Evolutionary conservation across 2,888 invertebrate species (phyloP).

Genomic region (Apomyelois bistriatella): DNA sequence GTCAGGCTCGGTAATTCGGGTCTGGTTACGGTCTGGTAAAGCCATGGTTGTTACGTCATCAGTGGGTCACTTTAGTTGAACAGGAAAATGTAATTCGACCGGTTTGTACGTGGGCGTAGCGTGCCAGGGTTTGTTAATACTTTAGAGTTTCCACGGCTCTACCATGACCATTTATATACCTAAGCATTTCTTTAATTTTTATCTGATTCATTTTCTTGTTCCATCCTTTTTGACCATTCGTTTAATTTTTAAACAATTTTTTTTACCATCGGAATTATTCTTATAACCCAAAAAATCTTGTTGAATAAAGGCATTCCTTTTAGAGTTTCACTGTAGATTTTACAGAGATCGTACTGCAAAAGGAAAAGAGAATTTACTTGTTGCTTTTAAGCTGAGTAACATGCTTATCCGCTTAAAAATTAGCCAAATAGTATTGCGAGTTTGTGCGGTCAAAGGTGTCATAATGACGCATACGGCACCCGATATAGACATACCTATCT

Average conservation of each 20-base stretch:
- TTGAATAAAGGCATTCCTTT: too few relatives aligned
- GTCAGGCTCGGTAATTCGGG: neutral
- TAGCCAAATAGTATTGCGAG: constrained; percentile 2
- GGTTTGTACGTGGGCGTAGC: neutral
- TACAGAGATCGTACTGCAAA: too few relatives aligned
- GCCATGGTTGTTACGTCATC: constrained; percentile 5
- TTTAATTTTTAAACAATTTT: too few relatives aligned
- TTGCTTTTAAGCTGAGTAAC: neutral
- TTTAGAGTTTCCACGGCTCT: neutral
- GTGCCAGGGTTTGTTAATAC: neutral
- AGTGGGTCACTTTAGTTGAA: neutral
- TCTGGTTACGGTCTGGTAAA: constrained; percentile 2
- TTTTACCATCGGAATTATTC: too few relatives aligned
- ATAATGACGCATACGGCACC: neutral
- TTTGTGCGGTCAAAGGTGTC: neutral
- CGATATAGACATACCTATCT: too few relatives aligned
- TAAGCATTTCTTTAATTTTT: too few relatives aligned
- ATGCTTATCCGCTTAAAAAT: neutral
- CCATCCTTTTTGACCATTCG: too few relatives aligned
- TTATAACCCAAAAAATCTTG: too few relatives aligned
- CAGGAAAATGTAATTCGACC: constrained; percentile 4
- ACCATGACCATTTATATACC: too few relatives aligned
- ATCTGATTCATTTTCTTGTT: too few relatives aligned
- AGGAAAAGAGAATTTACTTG: neutral
- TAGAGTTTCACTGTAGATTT: too few relatives aligned